Base-by-base conservation (phyloP, 2,888 invertebrate genomes). In the Anorthoa munda region DNA sequence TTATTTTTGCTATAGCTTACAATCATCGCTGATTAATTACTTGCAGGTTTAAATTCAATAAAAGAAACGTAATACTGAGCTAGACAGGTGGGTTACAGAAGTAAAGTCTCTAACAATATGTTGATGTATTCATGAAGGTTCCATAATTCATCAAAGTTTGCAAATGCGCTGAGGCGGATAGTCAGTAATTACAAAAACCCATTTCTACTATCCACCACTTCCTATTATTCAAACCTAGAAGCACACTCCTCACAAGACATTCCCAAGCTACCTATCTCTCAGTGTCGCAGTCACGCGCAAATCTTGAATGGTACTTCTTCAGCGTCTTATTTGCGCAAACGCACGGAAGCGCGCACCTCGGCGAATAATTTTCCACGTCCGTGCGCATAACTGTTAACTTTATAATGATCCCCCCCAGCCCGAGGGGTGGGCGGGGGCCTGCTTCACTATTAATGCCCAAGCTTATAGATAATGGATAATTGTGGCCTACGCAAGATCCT, bases 331-430 rank as follows among this genome's bases (percentile, higher is more conserved):
- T 56, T 56, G 66, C 75, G 61, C 71, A 72, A 65, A 67, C 71
- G 72, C 76, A 88, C 94, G 94, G 94, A 93, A 93, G 93, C 93
- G 89, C 79, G 79, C 86, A 86, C 80, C 79, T 81, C 76, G 80
- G 91, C 91, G 94, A 94, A 94, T 95, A 94, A 95, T 95, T 95
- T 95, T 95, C 95, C 95, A 93, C 95, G 94, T 95, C 95, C 94
- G 92, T 95, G 94, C 90, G 88, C 89, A 83, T 94, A 94, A 95
- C 95, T 93, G 95, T 94, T 92, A 92, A 92, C 90, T 83, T 90
- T 92, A 90, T 93, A 93, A 93, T 93, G 93, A 91, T 88, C 89
- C 88, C 92, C 89, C 84, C 83, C 81, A 85, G 88, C 83, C 81
- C 39, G 73, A 50, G 71, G 76, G 81, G 63, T 68, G 70, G 77